phyloP scores from a whole-genome alignment of 2,797 vertebrate genomes.

The Acanthopagrus latus region DNA sequence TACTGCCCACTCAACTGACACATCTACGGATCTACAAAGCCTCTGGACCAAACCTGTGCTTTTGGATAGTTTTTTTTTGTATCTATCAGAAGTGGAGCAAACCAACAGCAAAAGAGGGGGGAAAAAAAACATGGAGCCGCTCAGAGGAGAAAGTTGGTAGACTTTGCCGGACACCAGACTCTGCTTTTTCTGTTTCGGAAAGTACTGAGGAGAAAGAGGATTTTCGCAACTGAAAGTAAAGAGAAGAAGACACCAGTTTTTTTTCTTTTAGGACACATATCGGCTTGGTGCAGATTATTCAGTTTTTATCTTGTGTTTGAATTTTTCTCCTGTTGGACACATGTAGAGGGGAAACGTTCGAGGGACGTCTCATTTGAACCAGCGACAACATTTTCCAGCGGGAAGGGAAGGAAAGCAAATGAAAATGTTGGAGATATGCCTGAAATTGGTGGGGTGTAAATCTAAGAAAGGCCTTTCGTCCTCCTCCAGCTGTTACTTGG shows the following conservation, averaged over 20 bases:
- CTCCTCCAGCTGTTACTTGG: constrained; percentile 97
- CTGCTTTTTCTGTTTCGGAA: constrained; percentile 53
- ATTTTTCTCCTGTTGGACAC: constrained; percentile 52
- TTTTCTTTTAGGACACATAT: constrained; percentile 10
- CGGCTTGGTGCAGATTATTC: constrained; percentile 22
- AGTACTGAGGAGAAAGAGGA: constrained; percentile 43
- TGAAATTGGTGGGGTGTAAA: constrained; percentile 99
- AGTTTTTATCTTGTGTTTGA: constrained; percentile 25
- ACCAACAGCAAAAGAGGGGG: constrained; percentile 53
- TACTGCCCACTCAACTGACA: constrained; percentile 74
- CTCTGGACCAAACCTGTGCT: constrained; percentile 30
- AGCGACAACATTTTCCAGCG: constrained; percentile 59
- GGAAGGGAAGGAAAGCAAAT: constrained; percentile 87
- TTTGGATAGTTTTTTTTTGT: constrained; percentile 47
- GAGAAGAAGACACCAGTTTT: constrained; percentile 17
- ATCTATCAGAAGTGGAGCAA: constrained; percentile 50
- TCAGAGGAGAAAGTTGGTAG: constrained; percentile 79
- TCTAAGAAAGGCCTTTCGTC: constrained; percentile 98
- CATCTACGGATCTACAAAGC: constrained; percentile 43
- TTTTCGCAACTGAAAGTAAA: constrained; percentile 39
- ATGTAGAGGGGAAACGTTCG: constrained; percentile 55
- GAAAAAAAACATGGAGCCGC: constrained; percentile 83
- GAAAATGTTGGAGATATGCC: constrained; percentile 99
- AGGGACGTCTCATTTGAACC: constrained; percentile 56
- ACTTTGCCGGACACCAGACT: constrained; percentile 60